Percentiles rank a stretch among this genome's conserved stretches.
phyloP scores from a whole-genome alignment of 2,888 invertebrate genomes.

The Tiliacea citrago region DNA sequence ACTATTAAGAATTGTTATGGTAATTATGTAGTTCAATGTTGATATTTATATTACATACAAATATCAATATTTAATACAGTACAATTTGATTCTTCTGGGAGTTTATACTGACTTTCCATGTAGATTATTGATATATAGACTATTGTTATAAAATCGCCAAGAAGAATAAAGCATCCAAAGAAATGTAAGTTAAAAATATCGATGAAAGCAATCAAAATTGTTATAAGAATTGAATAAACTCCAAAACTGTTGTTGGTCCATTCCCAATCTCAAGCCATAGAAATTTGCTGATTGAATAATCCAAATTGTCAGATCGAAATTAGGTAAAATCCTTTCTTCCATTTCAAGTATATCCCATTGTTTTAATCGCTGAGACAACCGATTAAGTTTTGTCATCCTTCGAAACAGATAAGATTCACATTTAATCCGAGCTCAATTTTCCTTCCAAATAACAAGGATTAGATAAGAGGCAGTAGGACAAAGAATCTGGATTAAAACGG shows the following conservation, averaged over 20 bases:
- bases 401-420: conserved; percentile 65
- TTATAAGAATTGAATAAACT: not conserved
- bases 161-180: not conserved
- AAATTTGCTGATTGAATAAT: conserved; percentile 58
- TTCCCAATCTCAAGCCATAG: conserved; percentile 30
- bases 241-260: conserved; percentile 11
- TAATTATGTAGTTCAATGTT: conserved; percentile 31
- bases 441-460: conserved; percentile 64
- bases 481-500: conserved; percentile 63
- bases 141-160: not conserved
- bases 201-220: not conserved
- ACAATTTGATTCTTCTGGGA: conserved; percentile 9
- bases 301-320: conserved; percentile 59
- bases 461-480: conserved; percentile 66
- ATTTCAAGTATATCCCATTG: conserved; percentile 60
- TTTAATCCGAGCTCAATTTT: conserved; percentile 68
- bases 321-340: conserved; percentile 59
- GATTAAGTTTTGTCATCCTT: conserved; percentile 69
- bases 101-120: not conserved
- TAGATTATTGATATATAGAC: not conserved
- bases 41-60: conserved; percentile 27
- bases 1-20: conserved; percentile 34
- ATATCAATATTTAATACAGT: not conserved
- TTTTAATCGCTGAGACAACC: conserved; percentile 63
- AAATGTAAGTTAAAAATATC: not conserved